Evolutionary conservation across 1,140 invertebrate genomes (phyloP), one percentile per base, ranked within the genome.

Genomic region (Cotesia glomerata): DNA sequence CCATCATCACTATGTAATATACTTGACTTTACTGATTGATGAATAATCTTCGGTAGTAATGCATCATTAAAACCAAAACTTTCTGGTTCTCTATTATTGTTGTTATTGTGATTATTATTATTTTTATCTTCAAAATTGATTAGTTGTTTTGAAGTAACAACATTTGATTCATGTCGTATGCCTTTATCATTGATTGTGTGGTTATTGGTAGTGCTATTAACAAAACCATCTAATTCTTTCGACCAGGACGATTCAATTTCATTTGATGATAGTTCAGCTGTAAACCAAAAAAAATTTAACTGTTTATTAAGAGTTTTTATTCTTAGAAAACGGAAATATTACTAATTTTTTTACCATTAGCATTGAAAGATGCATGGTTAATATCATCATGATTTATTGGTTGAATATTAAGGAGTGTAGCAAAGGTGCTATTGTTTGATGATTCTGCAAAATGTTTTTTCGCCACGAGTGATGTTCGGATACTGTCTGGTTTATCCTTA

Each of bases 41-140:
- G 72, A 66, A 61, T 59, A 39, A 83, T 75, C 67, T 82, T 82
- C 13, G 79, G 69, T 4, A 79, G 4, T 52, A 78, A 75, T 71
- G 75, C 54, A 13, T 76, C 68, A 45, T 71, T 74, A 16, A 76
- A 54, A 18, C 52, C 39, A 49, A 65, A 63, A 14, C 26, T 69
- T 2, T 8, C 49, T 8, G 69, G 14, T 14, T 75, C 69, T 16
- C 69, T 56, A 35, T 64, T 61, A 26, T 54, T 54, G n/a, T 72
- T 63, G 56, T 71, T 73, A 16, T 81, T 77, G 35, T 74, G 75
- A 56, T 80, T 84, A 59, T 85, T 84, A 56, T 81, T 84, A 39
- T 77, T 81, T 32, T 64, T 80, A 14, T 81, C 80, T 51, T 81
- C 79, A 56, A 76, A 79, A 0, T 61, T 49, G 4, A 59, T 62